These are phyloP conservation scores for Cheumatopsyche charites DNA, from an alignment of 1,140 invertebrate genomes.

Conservation along the genomic window DNA sequence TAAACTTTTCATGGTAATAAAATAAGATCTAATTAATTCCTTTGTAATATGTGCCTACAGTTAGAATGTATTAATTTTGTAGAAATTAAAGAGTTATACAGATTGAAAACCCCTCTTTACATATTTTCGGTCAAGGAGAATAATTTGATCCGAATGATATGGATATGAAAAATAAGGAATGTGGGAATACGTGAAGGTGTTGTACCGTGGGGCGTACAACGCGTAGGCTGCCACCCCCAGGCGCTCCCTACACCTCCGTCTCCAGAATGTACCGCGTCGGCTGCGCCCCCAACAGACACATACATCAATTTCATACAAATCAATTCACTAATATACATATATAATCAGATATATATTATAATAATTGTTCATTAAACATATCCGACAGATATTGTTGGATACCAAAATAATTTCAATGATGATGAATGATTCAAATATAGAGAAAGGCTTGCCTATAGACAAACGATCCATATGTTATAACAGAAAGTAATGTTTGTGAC, in stretches of 20 bases:
- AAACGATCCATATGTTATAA: neutral
- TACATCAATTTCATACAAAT: constrained; percentile 37
- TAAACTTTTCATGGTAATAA: too few relatives aligned
- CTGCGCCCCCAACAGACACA: constrained; percentile 40
- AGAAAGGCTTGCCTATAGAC: neutral
- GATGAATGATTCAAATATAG: neutral
- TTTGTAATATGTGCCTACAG: too few relatives aligned
- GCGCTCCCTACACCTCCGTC: constrained; percentile 62
- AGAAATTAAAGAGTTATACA: neutral
- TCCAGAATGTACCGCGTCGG: constrained; percentile 57
- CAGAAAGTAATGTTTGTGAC: too few relatives aligned
- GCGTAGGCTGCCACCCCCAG: constrained; percentile 53
- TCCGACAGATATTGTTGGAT: neutral
- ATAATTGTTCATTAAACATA: neutral
- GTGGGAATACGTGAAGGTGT: constrained; percentile 40
- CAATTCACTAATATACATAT: constrained; percentile 8
- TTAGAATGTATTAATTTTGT: too few relatives aligned
- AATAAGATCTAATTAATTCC: too few relatives aligned
- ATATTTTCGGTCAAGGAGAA: neutral
- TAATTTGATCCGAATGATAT: neutral
- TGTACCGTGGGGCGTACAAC: constrained; percentile 57
- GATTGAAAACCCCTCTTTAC: neutral
- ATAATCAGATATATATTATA: constrained; percentile 15
- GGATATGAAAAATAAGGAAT: constrained; percentile 24
- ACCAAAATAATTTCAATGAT: neutral